Base-by-base conservation (phyloP, 2,797 vertebrate species). In the Acanthiza pusilla region DNA sequence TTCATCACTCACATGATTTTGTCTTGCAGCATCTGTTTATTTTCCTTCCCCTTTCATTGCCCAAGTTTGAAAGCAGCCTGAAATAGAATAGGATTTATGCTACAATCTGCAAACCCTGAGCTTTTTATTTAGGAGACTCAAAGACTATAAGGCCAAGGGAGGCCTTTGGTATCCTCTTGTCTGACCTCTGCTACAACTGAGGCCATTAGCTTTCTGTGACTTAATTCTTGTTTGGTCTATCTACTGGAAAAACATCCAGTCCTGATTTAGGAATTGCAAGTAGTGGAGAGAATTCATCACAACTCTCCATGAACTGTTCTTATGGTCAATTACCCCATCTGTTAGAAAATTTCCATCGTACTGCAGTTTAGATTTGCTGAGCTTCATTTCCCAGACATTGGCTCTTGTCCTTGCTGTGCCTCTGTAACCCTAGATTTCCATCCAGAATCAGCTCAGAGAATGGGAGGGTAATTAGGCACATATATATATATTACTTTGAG, bases 201-300 rank as follows among this genome's bases (percentile, higher is more conserved):
- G 84, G 66, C 71, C 91, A 91, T 93, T 94, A 95, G 58, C 92
- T 92, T 92, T 91, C 86, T 92, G 75, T 85, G 84, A 89, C 50
- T 96, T 93, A 93, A 92, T 93, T 93, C 90, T 89, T 94, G 92
- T 96, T 96, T 96, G 91, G 93, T 96, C 94, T 96, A 45, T 93
- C 71, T 74, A 77, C 72, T 92, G 77, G 61, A 96, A 97, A 96
- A 95, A 95, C 81, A 94, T 80, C 78, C 91, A 89, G 57, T 82
- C 71, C 62, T 71, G 34, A 74, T 94, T 96, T 91, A 91, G 85
- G 89, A 91, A 92, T 83, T 82, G 61, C 0, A 0, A 92, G 78
- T 22, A 19, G 61, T 57, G 53, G 74, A 89, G 84, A 85, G 72
- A 96, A 92, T 92, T 92, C 89, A 80, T 77, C 60, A 83, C 61